phyloP scores from a whole-genome alignment of 2,113 vertebrate genomes.

The Halcyon malimbica region DNA sequence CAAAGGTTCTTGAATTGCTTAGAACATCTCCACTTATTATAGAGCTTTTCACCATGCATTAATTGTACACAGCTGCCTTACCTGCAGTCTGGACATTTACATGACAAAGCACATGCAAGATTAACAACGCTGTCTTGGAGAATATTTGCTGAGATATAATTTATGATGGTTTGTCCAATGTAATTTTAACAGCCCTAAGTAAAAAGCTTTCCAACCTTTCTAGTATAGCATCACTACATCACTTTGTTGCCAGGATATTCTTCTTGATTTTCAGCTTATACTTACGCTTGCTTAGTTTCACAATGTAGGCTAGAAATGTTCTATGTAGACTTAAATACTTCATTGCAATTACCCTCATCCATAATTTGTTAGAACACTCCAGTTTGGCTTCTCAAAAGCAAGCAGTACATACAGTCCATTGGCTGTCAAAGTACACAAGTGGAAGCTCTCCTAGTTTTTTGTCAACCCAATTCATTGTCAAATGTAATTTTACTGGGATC shows the following conservation, averaged over 20 bases:
- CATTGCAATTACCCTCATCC: neutral
- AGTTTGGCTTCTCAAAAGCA: conserved; percentile 1
- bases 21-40: neutral
- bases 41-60: neutral
- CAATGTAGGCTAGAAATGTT: neutral
- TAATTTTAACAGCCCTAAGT: neutral
- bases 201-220: neutral
- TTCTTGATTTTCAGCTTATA: neutral
- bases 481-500: neutral
- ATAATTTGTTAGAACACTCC: neutral
- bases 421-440: neutral
- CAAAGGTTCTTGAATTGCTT: neutral
- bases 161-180: neutral
- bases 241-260: neutral
- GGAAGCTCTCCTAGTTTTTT: neutral
- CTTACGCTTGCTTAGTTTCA: neutral
- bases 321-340: neutral
- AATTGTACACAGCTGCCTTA: neutral
- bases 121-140: neutral
- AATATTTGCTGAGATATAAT: neutral
- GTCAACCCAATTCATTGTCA: neutral
- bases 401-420: neutral
- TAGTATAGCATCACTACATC: neutral
- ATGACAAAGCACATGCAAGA: neutral
- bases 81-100: neutral